These are phyloP conservation scores for Octomys mimax DNA, from an alignment of 2,797 vertebrate species.

Conservation along the genomic window DNA sequence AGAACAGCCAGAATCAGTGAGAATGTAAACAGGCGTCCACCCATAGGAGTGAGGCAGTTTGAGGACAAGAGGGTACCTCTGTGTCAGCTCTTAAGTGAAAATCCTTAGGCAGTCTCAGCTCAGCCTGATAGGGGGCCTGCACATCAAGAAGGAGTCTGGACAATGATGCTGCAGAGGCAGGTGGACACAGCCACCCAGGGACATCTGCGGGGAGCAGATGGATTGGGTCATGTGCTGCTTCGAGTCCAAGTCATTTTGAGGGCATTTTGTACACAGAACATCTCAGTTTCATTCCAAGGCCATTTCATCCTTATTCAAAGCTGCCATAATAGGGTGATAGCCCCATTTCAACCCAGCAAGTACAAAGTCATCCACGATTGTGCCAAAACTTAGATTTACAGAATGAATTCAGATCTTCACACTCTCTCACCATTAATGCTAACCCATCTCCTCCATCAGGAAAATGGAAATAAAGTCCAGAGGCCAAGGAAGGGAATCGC, in stretches of 20 bases:
- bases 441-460: slow-evolving; percentile 38
- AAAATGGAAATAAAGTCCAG: slow-evolving; percentile 10
- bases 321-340: slow-evolving; percentile 30
- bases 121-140: not conserved
- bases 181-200: not conserved
- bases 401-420: slow-evolving; percentile 45
- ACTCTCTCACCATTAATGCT: not conserved
- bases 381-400: slow-evolving; percentile 65
- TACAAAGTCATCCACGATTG: slow-evolving; percentile 51
- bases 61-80: not conserved
- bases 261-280: slow-evolving; percentile 61
- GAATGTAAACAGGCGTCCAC: not conserved
- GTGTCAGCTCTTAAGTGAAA: not conserved
- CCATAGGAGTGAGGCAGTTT: not conserved
- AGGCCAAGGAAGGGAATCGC: not conserved
- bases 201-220: slow-evolving; percentile 56
- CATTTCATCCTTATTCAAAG: not conserved
- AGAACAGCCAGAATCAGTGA: slow-evolving; percentile 1
- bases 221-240: not conserved
- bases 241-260: slow-evolving; percentile 46
- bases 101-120: not conserved
- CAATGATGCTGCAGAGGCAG: not conserved
- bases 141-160: not conserved
- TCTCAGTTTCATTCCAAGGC: slow-evolving; percentile 16
- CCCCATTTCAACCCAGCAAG: slow-evolving; percentile 62